Evolutionary conservation across 2,888 invertebrate species (phyloP).

Genomic region (Tenthredo amoena): DNA sequence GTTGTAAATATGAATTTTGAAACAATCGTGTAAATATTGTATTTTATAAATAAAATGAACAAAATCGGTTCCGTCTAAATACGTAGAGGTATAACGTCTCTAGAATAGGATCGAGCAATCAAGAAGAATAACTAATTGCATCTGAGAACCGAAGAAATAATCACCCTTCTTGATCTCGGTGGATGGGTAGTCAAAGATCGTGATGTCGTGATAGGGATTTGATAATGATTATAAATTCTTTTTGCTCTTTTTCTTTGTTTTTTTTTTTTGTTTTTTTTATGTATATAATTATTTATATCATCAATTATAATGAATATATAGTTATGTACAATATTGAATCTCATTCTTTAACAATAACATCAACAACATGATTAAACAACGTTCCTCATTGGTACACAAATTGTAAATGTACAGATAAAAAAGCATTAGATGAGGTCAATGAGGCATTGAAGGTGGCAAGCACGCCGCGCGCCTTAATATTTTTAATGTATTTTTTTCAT

Average conservation of each 20-base stretch:
- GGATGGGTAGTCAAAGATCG: not conserved
- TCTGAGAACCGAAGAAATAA: too few species aligned
- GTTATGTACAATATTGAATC: conserved; percentile 89
- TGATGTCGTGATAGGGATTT: not conserved
- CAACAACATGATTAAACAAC: conserved; percentile 84
- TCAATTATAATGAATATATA: conserved; percentile 87
- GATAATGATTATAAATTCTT: conserved; percentile 52
- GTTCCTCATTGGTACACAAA: conserved; percentile 78
- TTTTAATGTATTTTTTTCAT: conserved; percentile 58
- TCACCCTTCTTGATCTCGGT: too few species aligned
- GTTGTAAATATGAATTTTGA: not conserved
- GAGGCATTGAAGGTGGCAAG: conserved; percentile 77
- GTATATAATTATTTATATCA: conserved; percentile 74
- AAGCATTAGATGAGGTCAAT: conserved; percentile 78
- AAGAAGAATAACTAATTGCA: not conserved
- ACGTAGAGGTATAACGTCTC: not conserved
- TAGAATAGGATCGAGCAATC: not conserved
- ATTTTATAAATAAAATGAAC: not conserved
- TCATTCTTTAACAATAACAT: conserved; percentile 88
- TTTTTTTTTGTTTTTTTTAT: conserved; percentile 37
- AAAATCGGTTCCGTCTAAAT: not conserved
- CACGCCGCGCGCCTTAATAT: conserved; percentile 72
- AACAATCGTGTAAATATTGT: conserved; percentile 2
- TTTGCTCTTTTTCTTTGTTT: not conserved
- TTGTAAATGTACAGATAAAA: conserved; percentile 79